Evolutionary conservation across 2,113 vertebrate species (phyloP).

Genomic region (Nothocercus julius): DNA sequence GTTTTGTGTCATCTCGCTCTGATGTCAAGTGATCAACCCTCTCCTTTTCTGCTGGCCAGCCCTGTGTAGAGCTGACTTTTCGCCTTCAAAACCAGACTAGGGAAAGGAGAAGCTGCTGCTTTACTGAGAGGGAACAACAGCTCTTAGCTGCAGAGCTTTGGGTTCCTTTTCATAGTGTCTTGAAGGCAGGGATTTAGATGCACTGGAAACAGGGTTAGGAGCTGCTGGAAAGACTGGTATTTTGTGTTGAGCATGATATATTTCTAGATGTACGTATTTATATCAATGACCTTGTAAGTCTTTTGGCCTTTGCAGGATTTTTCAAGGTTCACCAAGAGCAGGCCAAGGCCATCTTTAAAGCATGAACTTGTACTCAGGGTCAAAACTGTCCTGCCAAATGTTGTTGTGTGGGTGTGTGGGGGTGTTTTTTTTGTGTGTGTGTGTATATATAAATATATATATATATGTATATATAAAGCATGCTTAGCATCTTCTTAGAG

Average conservation of each 20-base stretch:
- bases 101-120: neutral
- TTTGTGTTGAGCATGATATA: neutral
- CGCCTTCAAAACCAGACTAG: neutral
- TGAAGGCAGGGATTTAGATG: neutral
- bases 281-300: neutral
- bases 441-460: too few species aligned
- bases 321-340: neutral
- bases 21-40: neutral
- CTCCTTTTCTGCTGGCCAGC: neutral
- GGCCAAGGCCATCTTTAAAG: neutral
- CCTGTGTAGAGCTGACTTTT: neutral
- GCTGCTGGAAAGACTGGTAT: neutral
- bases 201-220: neutral
- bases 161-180: neutral
- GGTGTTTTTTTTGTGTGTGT: too few species aligned
- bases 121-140: neutral
- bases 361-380: neutral
- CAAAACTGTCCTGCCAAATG: neutral
- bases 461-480: too few species aligned
- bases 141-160: neutral
- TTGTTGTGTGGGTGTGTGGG: too few species aligned
- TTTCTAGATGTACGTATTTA: neutral
- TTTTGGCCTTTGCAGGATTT: slow-evolving; percentile 4
- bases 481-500: neutral
- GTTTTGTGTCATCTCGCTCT: neutral